Evolutionary conservation across 92 coral and sea anemone genomes (phyloP).

Genomic region (Epizoanthus illoricatus): DNA sequence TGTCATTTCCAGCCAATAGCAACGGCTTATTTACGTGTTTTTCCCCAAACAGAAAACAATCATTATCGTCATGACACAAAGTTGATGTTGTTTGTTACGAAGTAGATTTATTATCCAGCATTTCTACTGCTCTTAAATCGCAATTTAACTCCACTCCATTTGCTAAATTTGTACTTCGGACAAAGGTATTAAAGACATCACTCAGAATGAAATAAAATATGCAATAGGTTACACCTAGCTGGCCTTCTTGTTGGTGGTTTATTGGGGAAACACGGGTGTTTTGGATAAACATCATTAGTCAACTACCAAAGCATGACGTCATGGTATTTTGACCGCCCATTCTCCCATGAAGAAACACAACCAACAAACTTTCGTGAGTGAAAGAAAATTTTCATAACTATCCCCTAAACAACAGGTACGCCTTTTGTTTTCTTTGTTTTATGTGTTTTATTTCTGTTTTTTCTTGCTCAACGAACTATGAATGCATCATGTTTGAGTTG

Average conservation of each 20-base stretch:
- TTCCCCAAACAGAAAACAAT: background rate
- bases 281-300: constrained; percentile 27
- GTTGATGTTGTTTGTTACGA: background rate
- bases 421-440: constrained; percentile 4
- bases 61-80: constrained; percentile 3
- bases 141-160: background rate
- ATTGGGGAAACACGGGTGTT: constrained; percentile 38
- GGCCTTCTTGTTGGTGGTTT: constrained; percentile 3
- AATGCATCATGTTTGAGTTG: background rate
- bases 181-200: background rate
- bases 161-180: background rate
- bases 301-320: constrained; percentile 26
- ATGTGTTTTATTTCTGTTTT: constrained; percentile 11
- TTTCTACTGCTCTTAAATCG: background rate
- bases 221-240: background rate
- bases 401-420: constrained; percentile 38
- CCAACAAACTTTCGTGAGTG: constrained; percentile 15
- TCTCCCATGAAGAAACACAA: constrained; percentile 27
- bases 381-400: constrained; percentile 32
- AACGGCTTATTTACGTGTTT: background rate
- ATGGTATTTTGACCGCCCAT: constrained; percentile 37
- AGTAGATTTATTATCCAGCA: background rate
- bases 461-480: background rate
- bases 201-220: constrained; percentile 1
- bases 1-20: constrained; percentile 35